Conservation (phyloP, 2,113 vertebrate genomes). For the Morone chrysops region DNA sequence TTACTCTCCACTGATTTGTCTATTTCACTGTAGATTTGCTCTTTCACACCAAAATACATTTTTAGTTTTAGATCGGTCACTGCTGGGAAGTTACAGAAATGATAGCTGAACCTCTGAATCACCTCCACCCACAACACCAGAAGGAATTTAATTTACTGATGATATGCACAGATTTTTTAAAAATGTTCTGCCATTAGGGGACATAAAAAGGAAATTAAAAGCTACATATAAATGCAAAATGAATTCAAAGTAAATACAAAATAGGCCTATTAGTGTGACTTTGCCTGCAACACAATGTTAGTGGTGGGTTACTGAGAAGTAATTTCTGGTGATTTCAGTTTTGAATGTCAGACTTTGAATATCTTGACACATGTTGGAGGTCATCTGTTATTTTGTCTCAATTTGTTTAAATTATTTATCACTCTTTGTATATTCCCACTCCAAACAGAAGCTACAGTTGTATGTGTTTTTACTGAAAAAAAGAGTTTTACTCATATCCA, state of each 20-base stretch:
- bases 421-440: too few species aligned
- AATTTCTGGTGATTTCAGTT: too few species aligned
- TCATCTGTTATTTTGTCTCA: neutral
- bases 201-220: too few species aligned
- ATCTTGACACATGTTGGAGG: neutral
- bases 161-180: too few species aligned
- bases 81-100: neutral
- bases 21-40: neutral
- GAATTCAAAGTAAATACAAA: neutral
- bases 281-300: neutral
- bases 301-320: too few species aligned
- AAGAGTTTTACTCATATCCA: too few species aligned
- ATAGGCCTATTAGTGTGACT: neutral
- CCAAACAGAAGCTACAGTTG: too few species aligned
- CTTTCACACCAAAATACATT: neutral
- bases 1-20: neutral
- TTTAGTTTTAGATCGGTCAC: neutral
- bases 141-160: neutral
- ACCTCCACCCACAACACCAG: neutral
- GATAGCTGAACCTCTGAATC: neutral
- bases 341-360: too few species aligned
- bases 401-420: too few species aligned
- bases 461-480: too few species aligned
- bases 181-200: too few species aligned
- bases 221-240: neutral